Percentiles rank a stretch among this genome's conserved stretches.
phyloP scores from a whole-genome alignment of 2,113 vertebrate genomes.

The Serinus canaria region DNA sequence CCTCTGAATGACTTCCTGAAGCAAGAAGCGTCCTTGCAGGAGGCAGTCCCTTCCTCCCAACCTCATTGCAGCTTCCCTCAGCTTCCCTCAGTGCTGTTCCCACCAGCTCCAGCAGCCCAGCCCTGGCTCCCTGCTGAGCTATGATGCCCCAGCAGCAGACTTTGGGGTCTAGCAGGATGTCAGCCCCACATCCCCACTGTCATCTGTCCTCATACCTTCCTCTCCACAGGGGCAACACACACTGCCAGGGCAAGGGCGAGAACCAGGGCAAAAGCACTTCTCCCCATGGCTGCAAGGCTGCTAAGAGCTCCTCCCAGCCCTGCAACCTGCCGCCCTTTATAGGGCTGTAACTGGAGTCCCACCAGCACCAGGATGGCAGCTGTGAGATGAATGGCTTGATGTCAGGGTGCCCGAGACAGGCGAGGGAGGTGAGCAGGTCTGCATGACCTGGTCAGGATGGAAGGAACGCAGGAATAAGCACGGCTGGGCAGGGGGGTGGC shows the following conservation, averaged over 20 bases:
- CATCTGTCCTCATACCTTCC: not conserved
- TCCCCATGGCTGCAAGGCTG: not conserved
- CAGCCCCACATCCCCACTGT: rapidly evolving
- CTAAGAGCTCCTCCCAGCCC: not conserved
- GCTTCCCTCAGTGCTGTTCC: rapidly evolving
- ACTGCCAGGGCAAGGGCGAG: not conserved
- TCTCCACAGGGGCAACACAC: not conserved
- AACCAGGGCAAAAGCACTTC: not conserved
- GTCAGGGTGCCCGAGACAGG: not conserved
- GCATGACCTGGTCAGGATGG: not conserved
- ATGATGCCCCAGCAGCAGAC: not conserved
- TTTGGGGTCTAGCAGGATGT: not conserved
- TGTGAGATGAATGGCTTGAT: rapidly evolving
- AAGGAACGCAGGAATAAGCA: not conserved
- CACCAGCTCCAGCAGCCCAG: not conserved
- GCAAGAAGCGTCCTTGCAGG: not conserved
- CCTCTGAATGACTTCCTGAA: not conserved
- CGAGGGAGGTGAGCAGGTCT: not conserved
- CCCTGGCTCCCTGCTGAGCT: not conserved
- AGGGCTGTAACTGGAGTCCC: constrained; percentile 1
- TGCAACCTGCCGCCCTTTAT: not conserved
- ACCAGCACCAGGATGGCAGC: not conserved
- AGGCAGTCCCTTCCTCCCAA: not conserved
- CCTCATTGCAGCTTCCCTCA: rapidly evolving
- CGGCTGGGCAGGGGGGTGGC: not conserved